Base-by-base conservation (phyloP, 1,140 invertebrate species). In the Laodelphax striatellus region DNA sequence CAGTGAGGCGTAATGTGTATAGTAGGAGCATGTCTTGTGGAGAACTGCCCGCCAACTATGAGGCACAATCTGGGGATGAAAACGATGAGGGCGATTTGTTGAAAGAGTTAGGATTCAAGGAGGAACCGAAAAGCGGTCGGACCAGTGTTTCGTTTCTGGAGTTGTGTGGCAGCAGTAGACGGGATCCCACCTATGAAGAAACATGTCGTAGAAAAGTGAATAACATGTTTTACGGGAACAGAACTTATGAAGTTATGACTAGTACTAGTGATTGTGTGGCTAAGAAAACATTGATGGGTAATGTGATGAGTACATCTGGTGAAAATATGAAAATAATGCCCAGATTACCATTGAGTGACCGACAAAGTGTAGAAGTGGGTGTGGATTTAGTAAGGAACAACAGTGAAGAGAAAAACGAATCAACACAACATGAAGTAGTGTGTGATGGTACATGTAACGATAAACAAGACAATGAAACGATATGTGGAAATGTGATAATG, bases 161-260 rank as follows among this genome's bases (percentile, higher is more conserved):
- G 11, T 17, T 50, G 21, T 50, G n/a, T 58, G 24, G 21, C 5
- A 34, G 31, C 21, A 34, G 31, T n/a, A 58, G 34, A 13, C 24
- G 24, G n/a, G 57, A 50, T 34, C 19, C 44, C 16, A 53, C 16
- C 28, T 55, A 41, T 28, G 43, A 55, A 21, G 59, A 60, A 28
- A 42, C 19, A 21, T 41, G 34, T 54, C 24, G 22, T 3, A 21
- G 21, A 22, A 17, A 55, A 43, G 53, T 41, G 22, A 52, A 60
- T 13, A 43, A 60, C 24, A 60, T 55, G 41, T 60, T 60, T 41
- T 60, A 55, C 53, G 59, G 59, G 8, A 60, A 60, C 52, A 60
- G 17, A 52, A 60, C 22, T 5, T 60, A 60, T 55, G 59, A 60
- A 46, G 14, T 60, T 41, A 55, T 60, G 42, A 16, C 28, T 17